Base-by-base conservation (phyloP, 2,888 invertebrate species). In the Brachyopa scutellaris region DNA sequence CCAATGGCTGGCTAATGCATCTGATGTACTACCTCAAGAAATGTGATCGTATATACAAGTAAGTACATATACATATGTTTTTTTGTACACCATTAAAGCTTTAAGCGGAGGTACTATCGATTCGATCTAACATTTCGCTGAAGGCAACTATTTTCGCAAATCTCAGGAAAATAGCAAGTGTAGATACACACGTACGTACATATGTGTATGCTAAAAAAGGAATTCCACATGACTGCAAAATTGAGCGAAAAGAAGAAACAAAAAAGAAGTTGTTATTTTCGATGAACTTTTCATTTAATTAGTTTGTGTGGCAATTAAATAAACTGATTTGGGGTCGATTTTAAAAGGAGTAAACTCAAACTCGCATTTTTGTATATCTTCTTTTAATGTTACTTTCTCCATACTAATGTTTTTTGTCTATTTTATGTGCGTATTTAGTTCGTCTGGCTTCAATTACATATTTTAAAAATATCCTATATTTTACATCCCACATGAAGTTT, bases 91-190 rank as follows among this genome's bases (percentile, higher is more conserved):
- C n/a, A n/a, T n/a, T n/a, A n/a, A n/a, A n/a, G n/a, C n/a, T n/a
- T n/a, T n/a, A n/a, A n/a, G n/a, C n/a, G 26, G 4, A 26, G 26
- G 26, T 74, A 45, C 33, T 55, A 40, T 40, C n/a, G 70, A 70
- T 55, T 69, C 31, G 45, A 77, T 77, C 69, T 70, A 19, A 53
- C 55, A 69, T 77, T 70, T 62, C 53, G 31, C 53, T 26, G 21
- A 23, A 53, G 69, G 31, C 21, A 38, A 53, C 15, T 64, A 38
- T 38, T 67, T 74, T 72, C 11, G 21, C 8, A 47, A 26, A n/a
- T 31, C n/a, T n/a, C n/a, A n/a, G n/a, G n/a, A n/a, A n/a, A n/a
- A n/a, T n/a, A n/a, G n/a, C n/a, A n/a, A n/a, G n/a, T n/a, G n/a
- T n/a, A n/a, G n/a, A n/a, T n/a, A n/a, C n/a, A n/a, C n/a, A n/a